phyloP scores from a whole-genome alignment of 2,888 invertebrate species.

The Eurois occulta region DNA sequence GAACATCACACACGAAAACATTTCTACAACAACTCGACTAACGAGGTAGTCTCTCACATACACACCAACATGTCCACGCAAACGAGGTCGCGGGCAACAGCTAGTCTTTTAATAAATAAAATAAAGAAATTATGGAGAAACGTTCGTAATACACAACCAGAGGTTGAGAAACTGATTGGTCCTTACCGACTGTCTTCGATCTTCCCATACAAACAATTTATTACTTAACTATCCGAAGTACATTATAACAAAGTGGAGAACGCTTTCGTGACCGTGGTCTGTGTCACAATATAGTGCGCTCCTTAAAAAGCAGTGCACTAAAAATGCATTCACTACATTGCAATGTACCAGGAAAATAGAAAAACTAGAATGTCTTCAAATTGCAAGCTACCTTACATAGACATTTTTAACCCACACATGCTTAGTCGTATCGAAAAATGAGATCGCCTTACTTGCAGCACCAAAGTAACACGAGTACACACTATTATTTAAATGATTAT shows the following conservation, averaged over 20 bases:
- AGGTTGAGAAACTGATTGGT: not conserved
- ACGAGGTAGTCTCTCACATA: too few species aligned
- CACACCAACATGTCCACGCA: too few species aligned
- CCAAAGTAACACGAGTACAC: not conserved
- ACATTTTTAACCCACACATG: conserved; percentile 5
- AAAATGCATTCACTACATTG: conserved; percentile 20
- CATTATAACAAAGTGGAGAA: not conserved
- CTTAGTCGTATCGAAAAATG: not conserved
- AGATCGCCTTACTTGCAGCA: not conserved
- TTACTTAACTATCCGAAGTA: not conserved
- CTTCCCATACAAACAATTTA: not conserved
- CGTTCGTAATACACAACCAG: too few species aligned
- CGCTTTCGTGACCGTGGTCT: not conserved
- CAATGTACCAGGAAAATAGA: conserved; percentile 21
- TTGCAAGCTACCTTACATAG: not conserved
- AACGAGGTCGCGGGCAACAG: too few species aligned
- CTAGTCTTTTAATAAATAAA: too few species aligned
- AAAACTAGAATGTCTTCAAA: conserved; percentile 4
- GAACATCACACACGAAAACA: too few species aligned
- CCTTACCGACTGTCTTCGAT: not conserved
- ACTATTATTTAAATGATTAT: not conserved
- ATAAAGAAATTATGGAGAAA: too few species aligned
- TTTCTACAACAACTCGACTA: too few species aligned
- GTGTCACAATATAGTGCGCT: not conserved
- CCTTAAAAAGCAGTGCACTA: conserved; percentile 5